Conservation (phyloP, 2,113 vertebrate genomes). For the Spermophilus dauricus region DNA sequence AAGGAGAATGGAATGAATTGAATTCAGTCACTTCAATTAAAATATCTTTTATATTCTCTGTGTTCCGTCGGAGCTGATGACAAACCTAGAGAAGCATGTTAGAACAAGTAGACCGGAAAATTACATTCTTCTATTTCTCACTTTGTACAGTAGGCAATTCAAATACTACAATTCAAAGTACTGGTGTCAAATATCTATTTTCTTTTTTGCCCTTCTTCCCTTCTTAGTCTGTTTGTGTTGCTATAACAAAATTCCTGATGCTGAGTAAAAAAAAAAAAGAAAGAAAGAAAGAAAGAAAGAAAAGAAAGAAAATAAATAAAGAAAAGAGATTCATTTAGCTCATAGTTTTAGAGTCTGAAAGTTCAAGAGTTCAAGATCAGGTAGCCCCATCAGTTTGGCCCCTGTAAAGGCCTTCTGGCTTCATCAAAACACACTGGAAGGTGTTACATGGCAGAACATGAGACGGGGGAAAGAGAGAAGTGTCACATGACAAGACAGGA, state of each 20-base stretch:
- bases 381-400: not conserved
- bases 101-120: constrained; percentile 85
- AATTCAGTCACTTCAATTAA: constrained; percentile 83
- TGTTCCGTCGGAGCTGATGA: constrained; percentile 82
- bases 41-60: constrained; percentile 83
- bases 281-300: too few species aligned
- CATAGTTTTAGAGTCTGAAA: not conserved
- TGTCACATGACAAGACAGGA: not conserved
- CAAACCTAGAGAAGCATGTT: constrained; percentile 81
- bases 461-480: not conserved
- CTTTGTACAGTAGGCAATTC: constrained; percentile 60
- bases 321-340: not conserved
- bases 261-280: not conserved
- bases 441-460: not conserved
- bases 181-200: not conserved
- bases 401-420: not conserved
- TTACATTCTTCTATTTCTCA: constrained; percentile 83
- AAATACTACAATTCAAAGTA: constrained; percentile 19
- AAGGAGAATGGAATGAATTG: constrained; percentile 83
- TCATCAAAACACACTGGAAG: not conserved
- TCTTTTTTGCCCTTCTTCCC: constrained; percentile 60
- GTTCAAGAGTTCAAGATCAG: not conserved
- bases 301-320: not conserved
- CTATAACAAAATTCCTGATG: not conserved
- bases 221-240: constrained; percentile 36